Percentiles rank a stretch among this genome's conserved stretches.
These are phyloP conservation scores for Microtus richardsoni DNA, from an alignment of 2,113 vertebrate genomes.

Conservation along the genomic window DNA sequence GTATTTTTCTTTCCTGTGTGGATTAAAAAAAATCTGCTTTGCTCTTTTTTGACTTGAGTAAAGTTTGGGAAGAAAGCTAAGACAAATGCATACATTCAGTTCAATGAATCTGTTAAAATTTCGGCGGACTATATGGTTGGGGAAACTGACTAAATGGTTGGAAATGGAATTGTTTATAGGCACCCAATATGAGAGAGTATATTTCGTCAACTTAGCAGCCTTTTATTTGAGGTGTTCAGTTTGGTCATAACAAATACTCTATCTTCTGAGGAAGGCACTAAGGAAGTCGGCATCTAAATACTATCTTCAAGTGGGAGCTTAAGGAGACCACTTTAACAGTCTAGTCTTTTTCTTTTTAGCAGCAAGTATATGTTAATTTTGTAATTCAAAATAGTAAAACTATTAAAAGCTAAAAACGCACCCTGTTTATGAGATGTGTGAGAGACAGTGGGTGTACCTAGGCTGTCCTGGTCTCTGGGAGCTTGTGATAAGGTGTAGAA, in stretches of 20 bases:
- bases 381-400: neutral
- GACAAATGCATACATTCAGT: neutral
- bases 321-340: neutral
- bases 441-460: neutral
- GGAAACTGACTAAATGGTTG: neutral
- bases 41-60: neutral
- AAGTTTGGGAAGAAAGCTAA: neutral
- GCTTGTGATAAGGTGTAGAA: neutral
- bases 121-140: neutral
- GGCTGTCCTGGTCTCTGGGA: neutral
- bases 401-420: neutral
- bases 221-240: neutral
- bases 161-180: slow-evolving; percentile 11
- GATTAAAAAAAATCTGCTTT: neutral
- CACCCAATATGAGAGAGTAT: neutral
- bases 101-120: slow-evolving; percentile 33
- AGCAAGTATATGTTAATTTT: neutral
- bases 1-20: neutral
- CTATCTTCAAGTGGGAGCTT: neutral
- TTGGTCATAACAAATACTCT: neutral
- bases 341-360: slow-evolving; percentile 3
- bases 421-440: neutral
- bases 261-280: neutral
- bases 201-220: neutral
- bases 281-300: neutral